These are phyloP conservation scores for Oceanodroma leucorhoa DNA, from an alignment of 2,797 vertebrate genomes.

Conservation along the genomic window DNA sequence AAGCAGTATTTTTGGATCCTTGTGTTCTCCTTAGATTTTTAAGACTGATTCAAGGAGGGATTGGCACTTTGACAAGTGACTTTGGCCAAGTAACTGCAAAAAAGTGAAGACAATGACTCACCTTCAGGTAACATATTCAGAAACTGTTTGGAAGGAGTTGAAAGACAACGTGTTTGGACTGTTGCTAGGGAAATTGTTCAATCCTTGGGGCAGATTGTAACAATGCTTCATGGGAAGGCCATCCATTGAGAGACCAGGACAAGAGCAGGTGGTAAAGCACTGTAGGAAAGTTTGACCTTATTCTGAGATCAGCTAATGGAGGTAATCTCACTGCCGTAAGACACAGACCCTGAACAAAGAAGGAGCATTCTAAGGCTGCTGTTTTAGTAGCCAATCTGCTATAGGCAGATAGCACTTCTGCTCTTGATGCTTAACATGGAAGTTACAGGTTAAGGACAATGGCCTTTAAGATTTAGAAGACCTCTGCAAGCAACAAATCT, in stretches of 20 bases:
- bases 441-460: neutral
- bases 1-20: neutral
- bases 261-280: neutral
- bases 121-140: neutral
- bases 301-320: neutral
- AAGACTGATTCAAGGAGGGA: neutral
- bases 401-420: neutral
- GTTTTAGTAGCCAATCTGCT: neutral
- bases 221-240: neutral
- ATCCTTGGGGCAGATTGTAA: neutral
- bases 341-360: neutral
- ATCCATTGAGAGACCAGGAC: neutral
- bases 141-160: neutral
- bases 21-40: neutral
- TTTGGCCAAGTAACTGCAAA: neutral
- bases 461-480: neutral
- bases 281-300: neutral
- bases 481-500: neutral
- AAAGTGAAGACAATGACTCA: neutral
- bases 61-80: neutral
- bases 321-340: neutral
- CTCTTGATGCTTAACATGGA: neutral
- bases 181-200: neutral
- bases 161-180: neutral
- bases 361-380: neutral